phyloP scores from a whole-genome alignment of 1,140 invertebrate genomes.

The Drosophila biarmipes region DNA sequence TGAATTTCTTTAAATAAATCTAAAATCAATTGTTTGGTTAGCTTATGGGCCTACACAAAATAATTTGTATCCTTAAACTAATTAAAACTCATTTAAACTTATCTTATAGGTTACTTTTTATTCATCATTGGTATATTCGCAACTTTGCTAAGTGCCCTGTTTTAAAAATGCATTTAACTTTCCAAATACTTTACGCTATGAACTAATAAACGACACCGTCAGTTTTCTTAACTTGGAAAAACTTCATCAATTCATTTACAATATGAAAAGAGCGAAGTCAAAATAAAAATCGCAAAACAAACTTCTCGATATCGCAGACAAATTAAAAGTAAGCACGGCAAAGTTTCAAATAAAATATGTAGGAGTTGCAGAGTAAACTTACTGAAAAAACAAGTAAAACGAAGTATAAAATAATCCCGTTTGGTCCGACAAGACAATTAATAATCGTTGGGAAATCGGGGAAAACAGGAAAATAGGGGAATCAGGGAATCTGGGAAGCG shows the following conservation, averaged over 20 bases:
- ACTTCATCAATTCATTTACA: conserved; percentile 48
- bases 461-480: background rate
- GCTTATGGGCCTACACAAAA: too few relatives aligned
- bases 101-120: background rate
- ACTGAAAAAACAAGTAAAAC: conserved; percentile 12
- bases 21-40: too few relatives aligned
- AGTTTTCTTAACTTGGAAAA: conserved; percentile 16
- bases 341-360: conserved; percentile 57
- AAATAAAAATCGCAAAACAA: conserved; percentile 60
- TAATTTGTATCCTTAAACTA: too few relatives aligned
- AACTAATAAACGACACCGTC: conserved; percentile 13
- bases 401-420: conserved; percentile 53
- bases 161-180: background rate
- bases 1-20: too few relatives aligned
- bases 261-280: conserved; percentile 22
- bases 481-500: background rate
- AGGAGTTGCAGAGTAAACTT: conserved; percentile 34
- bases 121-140: background rate
- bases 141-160: too few relatives aligned
- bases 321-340: conserved; percentile 66
- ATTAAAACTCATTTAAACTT: too few relatives aligned
- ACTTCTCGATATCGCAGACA: conserved; percentile 59
- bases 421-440: conserved; percentile 69
- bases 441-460: conserved; percentile 39
- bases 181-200: background rate